Base-by-base conservation (phyloP, 2,797 vertebrate species). In the Podarcis lilfordi region DNA sequence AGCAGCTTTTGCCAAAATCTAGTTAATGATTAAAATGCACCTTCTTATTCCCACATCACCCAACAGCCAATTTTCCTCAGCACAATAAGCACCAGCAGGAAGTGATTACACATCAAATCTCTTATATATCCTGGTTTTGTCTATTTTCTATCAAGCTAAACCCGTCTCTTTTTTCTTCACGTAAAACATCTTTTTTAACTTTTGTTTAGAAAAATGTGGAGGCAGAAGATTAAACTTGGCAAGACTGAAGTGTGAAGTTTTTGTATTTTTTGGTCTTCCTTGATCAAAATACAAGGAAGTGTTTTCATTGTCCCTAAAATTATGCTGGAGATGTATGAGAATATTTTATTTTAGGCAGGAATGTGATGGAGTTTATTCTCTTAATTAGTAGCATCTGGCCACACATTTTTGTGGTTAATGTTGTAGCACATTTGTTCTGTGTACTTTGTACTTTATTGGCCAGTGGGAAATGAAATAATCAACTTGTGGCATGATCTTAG, bases 201-300 rank as follows among this genome's bases (percentile, higher is more conserved):
- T 87, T 91, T 27, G 92, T 88, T 23, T 19, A 37, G 45, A 87
- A 43, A 29, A 81, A 37, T 69, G 27, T 91, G 82, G 64, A 59
- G 74, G 75, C 68, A 89, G 43, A 35, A 2, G 0, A 91, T 94
- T 87, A 88, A 91, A 89, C 5, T 77, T 93, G 84, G 72, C 83
- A 89, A 89, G 82, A 80, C 3, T 45, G 32, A 91, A 89, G 15
- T 78, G 4, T 4, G 11, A 45, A 66, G 19, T 84, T 88, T 43
- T 17, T 86, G 23, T 86, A 32, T 80, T 81, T 85, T 89, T 61
- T 50, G 75, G 25, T 50, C 17, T 61, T 43, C 37, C 80, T 83
- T 72, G 37, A 11, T 91, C 82, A 72, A 87, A 89, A 74, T 79
- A n/a, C 17, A 87, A 17, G 66, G 69, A 88, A 88, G 27, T 3